phyloP scores from a whole-genome alignment of 1,140 invertebrate species.

The Dysdera silvatica region DNA sequence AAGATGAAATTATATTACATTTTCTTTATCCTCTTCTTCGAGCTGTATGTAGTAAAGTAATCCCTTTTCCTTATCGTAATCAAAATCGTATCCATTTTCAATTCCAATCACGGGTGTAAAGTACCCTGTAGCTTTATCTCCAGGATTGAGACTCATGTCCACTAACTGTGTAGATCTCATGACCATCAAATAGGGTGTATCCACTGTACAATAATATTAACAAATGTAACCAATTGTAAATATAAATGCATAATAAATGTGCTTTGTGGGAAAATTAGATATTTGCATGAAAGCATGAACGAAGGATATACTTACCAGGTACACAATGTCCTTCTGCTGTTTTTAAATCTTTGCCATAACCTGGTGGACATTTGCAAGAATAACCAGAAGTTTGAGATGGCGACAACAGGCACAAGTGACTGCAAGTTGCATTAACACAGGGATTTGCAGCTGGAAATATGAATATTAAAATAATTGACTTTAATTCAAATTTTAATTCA shows the following conservation, averaged over 20 bases:
- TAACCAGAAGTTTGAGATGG: slow-evolving; percentile 55
- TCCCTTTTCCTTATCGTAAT: slow-evolving; percentile 78
- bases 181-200: slow-evolving; percentile 80
- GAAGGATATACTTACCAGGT: slow-evolving; percentile 48
- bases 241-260: neutral
- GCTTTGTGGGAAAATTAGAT: neutral
- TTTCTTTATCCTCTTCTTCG: slow-evolving; percentile 48
- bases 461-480: neutral
- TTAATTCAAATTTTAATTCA: neutral
- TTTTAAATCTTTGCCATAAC: slow-evolving; percentile 56
- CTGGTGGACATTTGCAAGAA: slow-evolving; percentile 84
- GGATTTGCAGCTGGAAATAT: slow-evolving; percentile 58
- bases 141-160: slow-evolving; percentile 61
- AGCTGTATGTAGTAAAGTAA: slow-evolving; percentile 77
- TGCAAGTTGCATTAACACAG: slow-evolving; percentile 68
- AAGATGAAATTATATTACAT: slow-evolving; percentile 36
- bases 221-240: neutral
- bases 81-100: slow-evolving; percentile 76
- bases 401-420: slow-evolving; percentile 85
- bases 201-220: slow-evolving; percentile 51
- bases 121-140: slow-evolving; percentile 59
- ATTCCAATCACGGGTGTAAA: slow-evolving; percentile 84
- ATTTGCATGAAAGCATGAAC: neutral
- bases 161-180: slow-evolving; percentile 81
- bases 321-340: slow-evolving; percentile 61